A percentile compares a stretch with the other conserved stretches of the same genome.
Conservation (phyloP, 2,113 vertebrate species). For the Mormyrus lacerda region DNA sequence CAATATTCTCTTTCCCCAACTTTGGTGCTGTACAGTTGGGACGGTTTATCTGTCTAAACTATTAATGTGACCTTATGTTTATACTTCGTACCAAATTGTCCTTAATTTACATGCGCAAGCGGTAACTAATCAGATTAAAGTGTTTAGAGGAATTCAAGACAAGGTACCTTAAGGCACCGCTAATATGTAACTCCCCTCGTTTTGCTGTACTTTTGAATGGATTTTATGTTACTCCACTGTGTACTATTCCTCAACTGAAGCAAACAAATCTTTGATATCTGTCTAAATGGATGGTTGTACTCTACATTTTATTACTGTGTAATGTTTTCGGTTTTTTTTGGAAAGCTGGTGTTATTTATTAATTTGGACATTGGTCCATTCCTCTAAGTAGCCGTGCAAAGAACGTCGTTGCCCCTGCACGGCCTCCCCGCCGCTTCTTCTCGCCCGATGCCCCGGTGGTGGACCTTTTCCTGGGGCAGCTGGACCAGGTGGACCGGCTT, state of each 20-base stretch:
- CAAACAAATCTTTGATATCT: not conserved
- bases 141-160: not conserved
- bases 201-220: not conserved
- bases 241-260: not conserved
- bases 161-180: not conserved
- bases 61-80: not conserved
- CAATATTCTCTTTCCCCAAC: not conserved
- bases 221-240: not conserved
- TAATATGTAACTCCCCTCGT: not conserved
- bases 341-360: not conserved
- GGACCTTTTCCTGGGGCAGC: slow-evolving; percentile 87
- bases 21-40: not conserved
- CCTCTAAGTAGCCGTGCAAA: slow-evolving; percentile 70
- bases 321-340: not conserved
- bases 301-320: not conserved
- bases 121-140: not conserved
- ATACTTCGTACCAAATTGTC: not conserved
- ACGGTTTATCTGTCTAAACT: not conserved
- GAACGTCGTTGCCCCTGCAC: slow-evolving; percentile 78
- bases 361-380: not conserved
- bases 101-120: not conserved
- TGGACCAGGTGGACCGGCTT: slow-evolving; percentile 78
- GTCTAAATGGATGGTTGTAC: not conserved
- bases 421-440: slow-evolving; percentile 81
- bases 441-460: slow-evolving; percentile 69